phyloP scores from a whole-genome alignment of 2,797 vertebrate species.

The Rhinogobio ventralis region DNA sequence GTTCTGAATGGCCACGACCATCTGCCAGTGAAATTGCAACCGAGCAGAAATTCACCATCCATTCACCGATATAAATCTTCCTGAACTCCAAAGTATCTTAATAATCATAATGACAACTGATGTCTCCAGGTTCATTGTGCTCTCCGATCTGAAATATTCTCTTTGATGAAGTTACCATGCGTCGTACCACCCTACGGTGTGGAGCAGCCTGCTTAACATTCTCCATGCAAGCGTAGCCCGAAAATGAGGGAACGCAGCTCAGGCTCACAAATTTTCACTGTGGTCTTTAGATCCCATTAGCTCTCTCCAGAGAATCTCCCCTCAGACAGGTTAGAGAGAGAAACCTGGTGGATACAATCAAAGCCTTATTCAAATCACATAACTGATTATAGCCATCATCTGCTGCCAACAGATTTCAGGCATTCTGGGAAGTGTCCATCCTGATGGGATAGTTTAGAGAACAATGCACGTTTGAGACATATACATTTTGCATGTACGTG shows the following conservation, averaged over 20 bases:
- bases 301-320: slow-evolving; percentile 43
- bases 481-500: not conserved
- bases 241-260: slow-evolving; percentile 54
- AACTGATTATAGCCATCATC: slow-evolving; percentile 52
- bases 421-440: slow-evolving; percentile 27
- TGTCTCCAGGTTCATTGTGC: slow-evolving; percentile 30
- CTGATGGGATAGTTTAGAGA: slow-evolving; percentile 18
- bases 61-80: not conserved
- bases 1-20: not conserved
- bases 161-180: slow-evolving; percentile 55
- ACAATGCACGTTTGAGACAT: slow-evolving; percentile 7
- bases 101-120: slow-evolving; percentile 48
- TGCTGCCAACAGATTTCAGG: slow-evolving; percentile 39
- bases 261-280: slow-evolving; percentile 51
- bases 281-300: slow-evolving; percentile 56
- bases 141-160: slow-evolving; percentile 47
- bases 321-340: slow-evolving; percentile 42
- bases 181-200: slow-evolving; percentile 36
- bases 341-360: slow-evolving; percentile 46
- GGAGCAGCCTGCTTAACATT: slow-evolving; percentile 43
- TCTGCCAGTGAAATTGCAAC: not conserved
- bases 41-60: not conserved
- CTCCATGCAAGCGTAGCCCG: slow-evolving; percentile 24
- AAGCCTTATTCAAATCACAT: slow-evolving; percentile 52
- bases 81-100: slow-evolving; percentile 26